phyloP scores from a whole-genome alignment of 2,797 vertebrate species.

The Halcyon badia region DNA sequence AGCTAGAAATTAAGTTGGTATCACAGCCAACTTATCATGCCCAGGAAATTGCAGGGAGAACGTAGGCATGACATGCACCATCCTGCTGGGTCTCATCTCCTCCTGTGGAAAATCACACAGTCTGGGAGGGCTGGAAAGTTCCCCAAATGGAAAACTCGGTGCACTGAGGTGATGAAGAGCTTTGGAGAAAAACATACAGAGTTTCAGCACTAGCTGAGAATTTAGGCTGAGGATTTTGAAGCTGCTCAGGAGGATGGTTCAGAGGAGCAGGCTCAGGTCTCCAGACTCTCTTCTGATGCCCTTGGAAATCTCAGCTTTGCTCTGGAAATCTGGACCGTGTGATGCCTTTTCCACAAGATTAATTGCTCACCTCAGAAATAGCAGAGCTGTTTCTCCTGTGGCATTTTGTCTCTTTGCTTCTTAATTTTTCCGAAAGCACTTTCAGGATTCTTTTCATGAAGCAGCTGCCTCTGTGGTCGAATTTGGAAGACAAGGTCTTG shows the following conservation, averaged over 20 bases:
- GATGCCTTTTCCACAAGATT: fast-evolving
- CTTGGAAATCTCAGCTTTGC: not conserved
- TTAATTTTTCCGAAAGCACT: not conserved
- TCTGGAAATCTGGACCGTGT: not conserved
- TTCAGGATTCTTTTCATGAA: not conserved
- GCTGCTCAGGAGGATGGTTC: not conserved
- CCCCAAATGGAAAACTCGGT: not conserved
- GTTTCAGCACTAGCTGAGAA: not conserved
- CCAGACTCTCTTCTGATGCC: not conserved
- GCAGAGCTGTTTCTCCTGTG: not conserved
- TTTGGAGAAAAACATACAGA: not conserved
- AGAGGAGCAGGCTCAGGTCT: not conserved
- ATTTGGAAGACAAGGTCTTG: not conserved
- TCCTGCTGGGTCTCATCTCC: not conserved
- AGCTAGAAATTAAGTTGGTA: not conserved
- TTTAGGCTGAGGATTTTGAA: not conserved
- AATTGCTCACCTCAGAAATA: not conserved
- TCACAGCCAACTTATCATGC: not conserved
- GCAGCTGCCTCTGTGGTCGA: not conserved
- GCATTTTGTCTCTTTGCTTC: not conserved
- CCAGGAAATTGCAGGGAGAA: not conserved
- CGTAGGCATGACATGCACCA: fast-evolving
- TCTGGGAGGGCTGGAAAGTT: not conserved
- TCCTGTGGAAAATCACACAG: not conserved
- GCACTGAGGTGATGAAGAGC: not conserved